A percentile compares a stretch with the other conserved stretches of the same genome.
These are phyloP conservation scores for Megathymus violae DNA, from an alignment of 1,140 invertebrate species.

Conservation along the genomic window DNA sequence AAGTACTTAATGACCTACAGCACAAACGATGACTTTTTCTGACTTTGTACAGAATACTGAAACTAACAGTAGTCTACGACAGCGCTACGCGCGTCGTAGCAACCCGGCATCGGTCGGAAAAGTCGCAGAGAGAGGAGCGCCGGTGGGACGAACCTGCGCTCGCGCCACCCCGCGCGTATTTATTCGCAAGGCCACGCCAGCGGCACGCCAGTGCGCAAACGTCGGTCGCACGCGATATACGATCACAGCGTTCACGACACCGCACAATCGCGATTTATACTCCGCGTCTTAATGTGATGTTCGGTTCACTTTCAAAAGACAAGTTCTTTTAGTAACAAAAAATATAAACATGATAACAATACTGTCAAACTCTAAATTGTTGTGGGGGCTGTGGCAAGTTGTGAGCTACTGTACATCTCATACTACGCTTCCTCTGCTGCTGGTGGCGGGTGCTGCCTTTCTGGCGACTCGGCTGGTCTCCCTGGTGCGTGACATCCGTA, in stretches of 20 bases:
- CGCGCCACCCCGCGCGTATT: conserved; percentile 75
- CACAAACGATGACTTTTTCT: conserved; percentile 8
- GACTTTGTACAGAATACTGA: conserved; percentile 29
- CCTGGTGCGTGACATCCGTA: conserved; percentile 83
- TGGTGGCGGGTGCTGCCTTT: conserved; percentile 72
- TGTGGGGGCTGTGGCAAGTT: conserved; percentile 72
- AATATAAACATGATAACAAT: conserved; percentile 66
- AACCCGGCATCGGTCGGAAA: conserved; percentile 49
- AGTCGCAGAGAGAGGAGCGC: conserved; percentile 74
- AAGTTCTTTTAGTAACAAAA: conserved; percentile 45
- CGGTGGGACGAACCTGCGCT: conserved; percentile 73
- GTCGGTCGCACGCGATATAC: conserved; percentile 73
- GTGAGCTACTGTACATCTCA: conserved; percentile 65
- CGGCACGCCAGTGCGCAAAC: conserved; percentile 76
- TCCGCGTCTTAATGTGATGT: conserved; percentile 69
- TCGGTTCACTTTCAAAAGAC: conserved; percentile 49
- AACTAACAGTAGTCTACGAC: conserved; percentile 60
- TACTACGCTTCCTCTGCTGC: conserved; percentile 79
- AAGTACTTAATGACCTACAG: conserved; percentile 8
- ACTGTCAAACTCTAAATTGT: conserved; percentile 67
- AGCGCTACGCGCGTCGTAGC: conserved; percentile 72
- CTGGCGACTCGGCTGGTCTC: conserved; percentile 84
- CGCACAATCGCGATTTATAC: conserved; percentile 58
- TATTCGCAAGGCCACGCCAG: conserved; percentile 81
- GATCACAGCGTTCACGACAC: conserved; percentile 57